These are phyloP conservation scores for Florisuga fusca DNA, from an alignment of 2,797 vertebrate species.

Conservation along the genomic window DNA sequence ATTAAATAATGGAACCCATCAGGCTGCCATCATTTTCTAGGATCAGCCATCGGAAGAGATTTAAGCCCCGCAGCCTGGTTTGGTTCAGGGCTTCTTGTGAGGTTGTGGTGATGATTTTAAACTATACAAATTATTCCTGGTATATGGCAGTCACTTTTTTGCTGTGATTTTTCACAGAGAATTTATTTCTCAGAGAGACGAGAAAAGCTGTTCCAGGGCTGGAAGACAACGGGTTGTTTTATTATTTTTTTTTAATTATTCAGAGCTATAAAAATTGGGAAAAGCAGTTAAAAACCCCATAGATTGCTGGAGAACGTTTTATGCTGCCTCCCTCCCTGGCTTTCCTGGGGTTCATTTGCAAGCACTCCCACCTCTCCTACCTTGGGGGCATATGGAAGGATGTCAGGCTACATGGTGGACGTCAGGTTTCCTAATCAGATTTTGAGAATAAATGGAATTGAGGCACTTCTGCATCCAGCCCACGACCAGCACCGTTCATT, in stretches of 20 bases:
- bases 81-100: background rate
- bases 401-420: conserved; percentile 51
- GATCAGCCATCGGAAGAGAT: conserved; percentile 19
- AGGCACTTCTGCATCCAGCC: conserved; percentile 67
- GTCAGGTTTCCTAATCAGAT: conserved; percentile 80
- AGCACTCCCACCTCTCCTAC: conserved; percentile 33
- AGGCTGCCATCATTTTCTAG: conserved; percentile 14
- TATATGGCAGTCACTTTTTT: background rate
- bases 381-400: conserved; percentile 54
- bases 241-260: conserved; percentile 8
- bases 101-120: background rate
- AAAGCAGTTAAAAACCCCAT: background rate
- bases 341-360: conserved; percentile 44
- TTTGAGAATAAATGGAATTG: conserved; percentile 78
- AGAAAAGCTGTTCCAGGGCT: background rate
- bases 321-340: background rate
- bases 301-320: background rate
- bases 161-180: background rate
- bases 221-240: background rate
- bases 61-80: background rate
- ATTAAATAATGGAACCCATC: conserved; percentile 34
- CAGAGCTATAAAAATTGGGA: background rate
- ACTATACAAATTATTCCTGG: background rate
- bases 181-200: background rate
- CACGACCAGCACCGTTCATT: conserved; percentile 68